A percentile compares a stretch with the other conserved stretches of the same genome.
These are phyloP conservation scores for Synaphobranchus kaupii DNA, from an alignment of 2,797 vertebrate genomes.

Conservation along the genomic window DNA sequence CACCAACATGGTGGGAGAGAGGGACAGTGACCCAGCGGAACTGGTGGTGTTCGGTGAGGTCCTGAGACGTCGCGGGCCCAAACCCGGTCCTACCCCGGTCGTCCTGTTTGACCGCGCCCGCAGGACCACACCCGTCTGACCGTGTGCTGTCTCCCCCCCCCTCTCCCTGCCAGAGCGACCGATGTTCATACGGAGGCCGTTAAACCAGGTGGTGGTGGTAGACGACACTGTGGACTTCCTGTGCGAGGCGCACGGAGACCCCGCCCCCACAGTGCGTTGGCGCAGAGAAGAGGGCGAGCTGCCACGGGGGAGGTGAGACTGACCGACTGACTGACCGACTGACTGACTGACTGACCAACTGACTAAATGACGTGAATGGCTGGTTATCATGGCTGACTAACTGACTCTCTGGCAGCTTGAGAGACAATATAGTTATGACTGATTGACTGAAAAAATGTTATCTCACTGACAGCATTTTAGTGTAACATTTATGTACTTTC, in stretches of 20 bases:
- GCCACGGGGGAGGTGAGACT: conserved; percentile 83
- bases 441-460: not conserved
- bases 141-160: not conserved
- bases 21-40: conserved; percentile 94
- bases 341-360: not conserved
- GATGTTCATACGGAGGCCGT: conserved; percentile 81
- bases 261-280: conserved; percentile 80
- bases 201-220: conserved; percentile 86
- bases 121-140: not conserved
- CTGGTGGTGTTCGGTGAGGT: conserved; percentile 93
- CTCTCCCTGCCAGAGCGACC: conserved; percentile 79
- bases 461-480: not conserved
- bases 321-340: conserved; percentile 24
- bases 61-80: not conserved
- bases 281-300: conserved; percentile 88
- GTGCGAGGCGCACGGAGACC: conserved; percentile 89
- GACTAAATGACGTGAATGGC: not conserved
- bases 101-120: not conserved
- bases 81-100: not conserved
- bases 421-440: not conserved
- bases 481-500: not conserved
- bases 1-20: conserved; percentile 95
- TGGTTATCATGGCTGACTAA: not conserved
- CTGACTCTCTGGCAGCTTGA: not conserved
- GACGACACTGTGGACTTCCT: conserved; percentile 84